Conservation (phyloP, 2,113 vertebrate genomes). For the Cavia porcellus region DNA sequence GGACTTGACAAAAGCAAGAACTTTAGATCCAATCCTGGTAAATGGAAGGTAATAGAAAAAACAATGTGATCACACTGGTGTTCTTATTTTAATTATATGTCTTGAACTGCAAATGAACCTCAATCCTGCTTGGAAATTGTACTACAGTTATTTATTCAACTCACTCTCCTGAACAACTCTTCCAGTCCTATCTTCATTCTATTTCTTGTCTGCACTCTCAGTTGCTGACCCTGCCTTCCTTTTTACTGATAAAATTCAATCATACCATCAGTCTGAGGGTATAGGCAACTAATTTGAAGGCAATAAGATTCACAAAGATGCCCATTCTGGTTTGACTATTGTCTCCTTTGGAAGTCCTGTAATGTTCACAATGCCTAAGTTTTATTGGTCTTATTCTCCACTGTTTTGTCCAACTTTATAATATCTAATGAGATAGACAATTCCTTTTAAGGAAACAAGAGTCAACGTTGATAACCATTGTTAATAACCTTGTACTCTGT, state of each 20-base stretch:
- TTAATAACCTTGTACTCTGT: no score
- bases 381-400: no score
- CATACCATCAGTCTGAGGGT: no score
- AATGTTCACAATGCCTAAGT: no score
- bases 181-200: background rate
- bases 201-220: background rate
- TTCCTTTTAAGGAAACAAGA: no score
- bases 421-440: no score
- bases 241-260: slow-evolving; percentile 29
- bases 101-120: background rate
- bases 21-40: background rate
- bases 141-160: background rate
- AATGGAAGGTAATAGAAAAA: background rate
- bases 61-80: background rate
- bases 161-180: background rate
- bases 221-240: background rate
- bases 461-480: no score
- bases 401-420: no score
- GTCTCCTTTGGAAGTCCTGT: no score
- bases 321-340: no score
- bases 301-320: no score
- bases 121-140: background rate
- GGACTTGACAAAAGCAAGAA: background rate
- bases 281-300: no score
- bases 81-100: background rate